Evolutionary conservation across 2,888 invertebrate species (phyloP), one percentile per base, ranked within the genome.

Genomic region (Stictocephala bisonia): DNA sequence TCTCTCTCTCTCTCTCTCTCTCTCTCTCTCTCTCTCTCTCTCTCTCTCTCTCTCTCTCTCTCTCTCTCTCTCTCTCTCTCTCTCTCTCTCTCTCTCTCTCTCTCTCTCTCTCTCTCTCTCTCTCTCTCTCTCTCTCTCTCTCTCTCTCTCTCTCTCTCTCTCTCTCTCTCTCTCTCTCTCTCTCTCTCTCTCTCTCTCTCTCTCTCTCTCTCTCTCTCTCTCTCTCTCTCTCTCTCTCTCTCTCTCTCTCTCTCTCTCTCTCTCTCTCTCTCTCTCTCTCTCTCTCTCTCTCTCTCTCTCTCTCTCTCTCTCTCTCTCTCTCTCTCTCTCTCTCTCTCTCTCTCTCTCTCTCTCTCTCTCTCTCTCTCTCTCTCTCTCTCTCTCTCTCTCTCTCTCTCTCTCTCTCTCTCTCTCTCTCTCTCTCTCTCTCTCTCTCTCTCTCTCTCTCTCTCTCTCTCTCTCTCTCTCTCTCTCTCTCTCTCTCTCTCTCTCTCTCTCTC

Each of bases 381-480:
- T 29, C 24, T n/a, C 27, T 18, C 31, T 27, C 29, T 24, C 24
- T 31, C 60, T 60, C 13, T 22, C 24, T 24, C 53, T 53, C 3
- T 20, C 20, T 27, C 26, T 48, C 51, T 51, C 35, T 31, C 56
- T 50, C 3, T 7, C 22, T 27, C 51, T 69, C 4, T n/a, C 15
- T 22, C 24, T 22, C 11, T 18, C 11, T 41, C 27, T 66, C 31
- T 24, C 44, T 26, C 41, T 11, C 15, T 26, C 27, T 22, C 24
- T 22, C 50, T 26, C 18, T 35, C 58, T 11, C 35, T 6, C 44
- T 15, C 48, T 35, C 26, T 27, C 51, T 27, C 29, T 48, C 31
- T 29, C 35, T 76, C 75, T 71, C 68, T 78, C 78, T 79, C 78
- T 76, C 78, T 80, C 80, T 78, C 76, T 79, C 80, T 76, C 79